Evolutionary conservation across 2,797 vertebrate genomes (phyloP).

Genomic region (Anniella stebbinsi): DNA sequence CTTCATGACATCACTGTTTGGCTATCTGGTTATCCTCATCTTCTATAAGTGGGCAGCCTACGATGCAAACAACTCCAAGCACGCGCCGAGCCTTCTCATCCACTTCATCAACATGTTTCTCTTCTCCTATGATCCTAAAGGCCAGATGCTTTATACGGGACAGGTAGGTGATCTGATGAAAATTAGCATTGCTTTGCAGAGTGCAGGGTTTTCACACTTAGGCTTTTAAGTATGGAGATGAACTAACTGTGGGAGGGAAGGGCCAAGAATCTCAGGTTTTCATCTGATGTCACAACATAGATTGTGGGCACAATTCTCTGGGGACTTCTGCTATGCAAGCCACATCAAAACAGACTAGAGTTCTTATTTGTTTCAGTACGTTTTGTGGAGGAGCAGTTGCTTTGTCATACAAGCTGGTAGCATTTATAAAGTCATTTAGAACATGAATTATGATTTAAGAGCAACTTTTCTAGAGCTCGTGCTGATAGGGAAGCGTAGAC

Average conservation of each 20-base stretch:
- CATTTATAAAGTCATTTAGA: background rate
- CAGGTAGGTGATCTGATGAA: slow-evolving; percentile 83
- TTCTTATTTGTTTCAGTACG: background rate
- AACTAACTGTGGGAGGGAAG: background rate
- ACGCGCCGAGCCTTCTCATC: slow-evolving; percentile 95
- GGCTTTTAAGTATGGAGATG: background rate
- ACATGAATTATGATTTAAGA: background rate
- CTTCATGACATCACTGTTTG: slow-evolving; percentile 94
- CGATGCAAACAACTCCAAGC: slow-evolving; percentile 82
- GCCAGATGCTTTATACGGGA: slow-evolving; percentile 89
- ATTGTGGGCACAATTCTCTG: background rate
- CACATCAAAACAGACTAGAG: background rate
- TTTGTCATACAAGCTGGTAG: background rate
- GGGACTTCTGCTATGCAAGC: background rate
- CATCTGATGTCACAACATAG: background rate
- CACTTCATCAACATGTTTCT: slow-evolving; percentile 99
- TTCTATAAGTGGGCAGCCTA: slow-evolving; percentile 96
- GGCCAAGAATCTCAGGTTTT: background rate
- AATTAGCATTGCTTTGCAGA: fast-evolving
- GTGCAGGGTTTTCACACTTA: background rate
- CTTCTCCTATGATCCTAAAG: slow-evolving; percentile 90
- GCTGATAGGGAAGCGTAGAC: background rate
- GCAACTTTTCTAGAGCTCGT: background rate
- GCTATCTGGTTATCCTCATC: slow-evolving; percentile 93
- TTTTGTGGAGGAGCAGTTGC: background rate